Evolutionary conservation across 2,797 vertebrate genomes (phyloP).

Genomic region (Crax fasciolata): DNA sequence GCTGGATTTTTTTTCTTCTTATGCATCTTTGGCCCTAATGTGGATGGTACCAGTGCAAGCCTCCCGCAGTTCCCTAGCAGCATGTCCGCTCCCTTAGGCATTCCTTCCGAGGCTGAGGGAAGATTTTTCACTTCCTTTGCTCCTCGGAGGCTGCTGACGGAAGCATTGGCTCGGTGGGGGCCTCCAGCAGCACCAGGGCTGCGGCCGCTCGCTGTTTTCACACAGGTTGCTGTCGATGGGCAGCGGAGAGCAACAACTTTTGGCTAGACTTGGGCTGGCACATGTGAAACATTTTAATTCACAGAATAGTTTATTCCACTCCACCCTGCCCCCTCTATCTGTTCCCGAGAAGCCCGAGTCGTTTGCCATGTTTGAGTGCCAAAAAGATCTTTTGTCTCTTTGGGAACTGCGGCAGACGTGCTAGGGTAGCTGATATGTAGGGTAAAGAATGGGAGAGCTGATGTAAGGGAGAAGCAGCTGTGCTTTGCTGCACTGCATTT

Average conservation of each 20-base stretch:
- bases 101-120: background rate
- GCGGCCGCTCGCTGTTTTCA: background rate
- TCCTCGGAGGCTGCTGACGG: background rate
- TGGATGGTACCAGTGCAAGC: background rate
- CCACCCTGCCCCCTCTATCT: slow-evolving; percentile 42
- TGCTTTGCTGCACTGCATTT: slow-evolving; percentile 14
- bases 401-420: slow-evolving; percentile 77
- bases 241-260: background rate
- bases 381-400: slow-evolving; percentile 76
- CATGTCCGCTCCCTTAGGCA: background rate
- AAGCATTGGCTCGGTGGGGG: background rate
- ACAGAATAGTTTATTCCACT: background rate
- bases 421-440: slow-evolving; percentile 74
- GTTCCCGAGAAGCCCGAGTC: slow-evolving; percentile 52
- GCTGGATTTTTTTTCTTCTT: background rate
- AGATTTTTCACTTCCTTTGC: background rate
- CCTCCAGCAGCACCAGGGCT: background rate
- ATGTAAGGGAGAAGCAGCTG: slow-evolving; percentile 72
- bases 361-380: slow-evolving; percentile 72
- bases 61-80: background rate
- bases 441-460: slow-evolving; percentile 63
- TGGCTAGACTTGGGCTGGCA: background rate
- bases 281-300: slow-evolving; percentile 19
- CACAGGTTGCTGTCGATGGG: background rate
- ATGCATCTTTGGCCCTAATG: background rate